Conservation (phyloP, 2,797 vertebrate genomes). For the Myripristis jacobus region DNA sequence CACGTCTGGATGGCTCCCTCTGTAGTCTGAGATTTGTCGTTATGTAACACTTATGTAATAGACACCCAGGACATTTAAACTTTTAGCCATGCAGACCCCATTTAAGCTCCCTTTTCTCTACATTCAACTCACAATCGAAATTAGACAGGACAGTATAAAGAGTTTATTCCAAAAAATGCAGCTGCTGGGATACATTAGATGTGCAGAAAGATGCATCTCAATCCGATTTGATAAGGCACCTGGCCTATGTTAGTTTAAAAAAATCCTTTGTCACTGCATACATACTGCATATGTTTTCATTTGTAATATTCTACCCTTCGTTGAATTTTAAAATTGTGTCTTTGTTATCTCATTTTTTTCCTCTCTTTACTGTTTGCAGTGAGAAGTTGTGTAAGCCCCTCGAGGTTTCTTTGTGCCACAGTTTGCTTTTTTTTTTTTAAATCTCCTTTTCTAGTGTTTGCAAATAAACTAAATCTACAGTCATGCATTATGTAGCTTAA, state of each 20-base stretch:
- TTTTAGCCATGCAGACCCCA: constrained; percentile 17
- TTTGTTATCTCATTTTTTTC: background rate
- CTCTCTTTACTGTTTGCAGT: background rate
- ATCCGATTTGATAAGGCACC: no score
- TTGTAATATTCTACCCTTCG: no score
- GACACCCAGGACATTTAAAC: constrained; percentile 36
- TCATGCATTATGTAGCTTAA: no score
- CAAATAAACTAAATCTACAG: no score
- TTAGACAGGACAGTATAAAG: background rate
- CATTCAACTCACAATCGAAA: background rate
- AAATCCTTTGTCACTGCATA: no score
- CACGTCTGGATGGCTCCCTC: constrained; percentile 38
- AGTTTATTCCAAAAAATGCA: background rate
- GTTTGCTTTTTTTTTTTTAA: background rate
- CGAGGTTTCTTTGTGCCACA: background rate
- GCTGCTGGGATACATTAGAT: no score
- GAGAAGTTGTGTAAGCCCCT: background rate
- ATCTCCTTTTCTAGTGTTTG: background rate
- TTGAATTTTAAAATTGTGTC: background rate
- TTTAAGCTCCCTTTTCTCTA: background rate
- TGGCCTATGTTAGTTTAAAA: no score
- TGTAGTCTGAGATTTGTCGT: constrained; percentile 42
- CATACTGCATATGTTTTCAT: no score
- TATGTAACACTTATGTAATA: constrained; percentile 59
- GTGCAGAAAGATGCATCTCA: no score